Percentiles rank a stretch among this genome's conserved stretches.
Conservation (phyloP, 2,113 vertebrate genomes). For the Formicarius rufipectus region DNA sequence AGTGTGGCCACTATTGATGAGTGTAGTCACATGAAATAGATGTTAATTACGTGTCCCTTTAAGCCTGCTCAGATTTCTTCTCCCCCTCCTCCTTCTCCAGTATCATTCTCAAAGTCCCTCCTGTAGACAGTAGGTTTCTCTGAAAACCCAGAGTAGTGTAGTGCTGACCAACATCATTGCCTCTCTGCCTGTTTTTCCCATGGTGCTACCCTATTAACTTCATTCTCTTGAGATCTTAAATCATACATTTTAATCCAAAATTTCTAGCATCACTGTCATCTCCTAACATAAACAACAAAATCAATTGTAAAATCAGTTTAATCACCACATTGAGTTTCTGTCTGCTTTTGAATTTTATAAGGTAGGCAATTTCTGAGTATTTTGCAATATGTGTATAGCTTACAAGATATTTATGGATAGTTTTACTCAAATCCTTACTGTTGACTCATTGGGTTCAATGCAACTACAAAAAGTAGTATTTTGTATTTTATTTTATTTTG, state of each 20-base stretch:
- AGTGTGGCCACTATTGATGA: background rate
- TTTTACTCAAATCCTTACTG: constrained; percentile 8
- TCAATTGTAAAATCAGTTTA: constrained; percentile 19
- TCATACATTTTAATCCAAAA: background rate
- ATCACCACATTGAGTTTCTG: background rate
- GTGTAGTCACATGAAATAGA: background rate
- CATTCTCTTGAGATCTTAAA: background rate
- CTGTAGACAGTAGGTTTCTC: background rate
- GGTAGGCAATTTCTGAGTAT: constrained; percentile 23
- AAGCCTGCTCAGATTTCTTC: background rate
- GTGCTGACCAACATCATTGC: background rate
- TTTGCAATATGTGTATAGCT: background rate
- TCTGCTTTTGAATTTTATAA: constrained; percentile 32
- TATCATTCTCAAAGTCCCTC: background rate
- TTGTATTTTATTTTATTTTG: constrained; percentile 7
- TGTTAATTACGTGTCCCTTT: background rate
- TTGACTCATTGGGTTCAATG: background rate
- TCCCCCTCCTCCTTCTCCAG: background rate
- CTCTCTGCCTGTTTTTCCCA: background rate
- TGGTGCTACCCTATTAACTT: background rate
- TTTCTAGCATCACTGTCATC: background rate
- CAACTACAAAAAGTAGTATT: background rate
- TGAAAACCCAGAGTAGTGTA: background rate
- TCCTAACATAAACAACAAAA: background rate
- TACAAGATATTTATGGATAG: constrained; percentile 35